These are phyloP conservation scores for Ricordea florida DNA, from an alignment of 92 coral and sea anemone genomes.

Conservation along the genomic window DNA sequence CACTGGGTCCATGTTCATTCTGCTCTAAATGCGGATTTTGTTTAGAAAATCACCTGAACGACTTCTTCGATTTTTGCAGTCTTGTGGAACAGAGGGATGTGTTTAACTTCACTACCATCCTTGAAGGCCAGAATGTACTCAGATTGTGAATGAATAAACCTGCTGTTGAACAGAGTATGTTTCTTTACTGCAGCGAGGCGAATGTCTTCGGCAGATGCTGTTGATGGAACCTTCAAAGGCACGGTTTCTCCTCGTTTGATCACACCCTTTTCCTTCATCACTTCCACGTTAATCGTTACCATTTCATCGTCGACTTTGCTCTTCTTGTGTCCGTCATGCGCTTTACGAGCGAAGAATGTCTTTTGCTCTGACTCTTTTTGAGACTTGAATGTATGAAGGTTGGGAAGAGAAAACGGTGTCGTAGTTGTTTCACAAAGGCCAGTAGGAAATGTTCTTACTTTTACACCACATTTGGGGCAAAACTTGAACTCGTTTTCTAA, in stretches of 20 bases:
- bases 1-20: too few relatives aligned
- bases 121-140: conserved; percentile 47
- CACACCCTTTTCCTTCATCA: conserved; percentile 29
- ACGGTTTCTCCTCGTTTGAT: conserved; percentile 63
- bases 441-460: not conserved
- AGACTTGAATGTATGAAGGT: conserved; percentile 28
- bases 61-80: too few relatives aligned
- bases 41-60: too few relatives aligned
- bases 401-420: conserved; percentile 18
- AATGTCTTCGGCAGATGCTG: conserved; percentile 33
- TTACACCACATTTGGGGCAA: conserved; percentile 28
- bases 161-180: conserved; percentile 54
- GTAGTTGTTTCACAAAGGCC: not conserved
- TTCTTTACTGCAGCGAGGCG: conserved; percentile 31
- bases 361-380: conserved; percentile 21
- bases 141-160: conserved; percentile 13
- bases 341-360: conserved; percentile 7
- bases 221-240: conserved; percentile 45
- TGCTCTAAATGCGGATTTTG: too few relatives aligned
- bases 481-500: conserved; percentile 11
- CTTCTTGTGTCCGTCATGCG: conserved; percentile 19
- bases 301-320: conserved; percentile 29
- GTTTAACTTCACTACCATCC: conserved; percentile 55
- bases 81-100: too few relatives aligned
- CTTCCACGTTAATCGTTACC: conserved; percentile 55